Conservation (phyloP, 2,113 vertebrate genomes). For the Neogale vison region DNA sequence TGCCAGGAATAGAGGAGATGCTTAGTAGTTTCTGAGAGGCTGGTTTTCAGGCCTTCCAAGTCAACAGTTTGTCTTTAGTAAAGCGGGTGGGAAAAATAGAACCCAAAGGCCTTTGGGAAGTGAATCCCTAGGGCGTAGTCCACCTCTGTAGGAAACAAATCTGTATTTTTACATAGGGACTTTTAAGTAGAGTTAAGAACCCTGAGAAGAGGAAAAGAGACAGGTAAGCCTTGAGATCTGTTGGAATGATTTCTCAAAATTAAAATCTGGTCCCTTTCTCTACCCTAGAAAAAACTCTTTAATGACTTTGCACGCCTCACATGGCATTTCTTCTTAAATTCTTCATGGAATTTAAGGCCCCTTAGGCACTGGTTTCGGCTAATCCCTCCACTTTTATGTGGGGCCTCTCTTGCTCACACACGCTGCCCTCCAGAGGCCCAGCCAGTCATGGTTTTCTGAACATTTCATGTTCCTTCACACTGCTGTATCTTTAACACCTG, state of each 20-base stretch:
- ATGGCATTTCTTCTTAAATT: background rate
- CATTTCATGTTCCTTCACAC: accelerated
- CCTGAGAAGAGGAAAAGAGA: background rate
- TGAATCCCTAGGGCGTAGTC: background rate
- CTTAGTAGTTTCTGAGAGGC: background rate
- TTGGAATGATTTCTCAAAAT: background rate
- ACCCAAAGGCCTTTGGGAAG: background rate
- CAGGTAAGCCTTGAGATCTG: background rate
- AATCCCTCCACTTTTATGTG: no score
- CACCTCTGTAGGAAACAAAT: background rate
- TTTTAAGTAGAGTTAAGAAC: background rate
- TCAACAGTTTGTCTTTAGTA: background rate
- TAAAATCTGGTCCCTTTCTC: background rate
- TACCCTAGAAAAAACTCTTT: background rate
- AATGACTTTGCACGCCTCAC: background rate
- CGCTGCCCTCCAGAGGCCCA: accelerated
- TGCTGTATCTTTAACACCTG: no score
- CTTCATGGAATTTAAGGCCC: background rate
- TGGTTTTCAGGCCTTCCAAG: background rate
- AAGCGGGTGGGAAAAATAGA: background rate
- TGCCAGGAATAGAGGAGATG: background rate
- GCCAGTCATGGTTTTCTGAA: background rate
- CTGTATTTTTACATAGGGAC: background rate
- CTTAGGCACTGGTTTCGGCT: background rate
- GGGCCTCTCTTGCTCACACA: background rate